These are phyloP conservation scores for Camponotus vicinus DNA, from an alignment of 1,140 invertebrate species.

Conservation along the genomic window DNA sequence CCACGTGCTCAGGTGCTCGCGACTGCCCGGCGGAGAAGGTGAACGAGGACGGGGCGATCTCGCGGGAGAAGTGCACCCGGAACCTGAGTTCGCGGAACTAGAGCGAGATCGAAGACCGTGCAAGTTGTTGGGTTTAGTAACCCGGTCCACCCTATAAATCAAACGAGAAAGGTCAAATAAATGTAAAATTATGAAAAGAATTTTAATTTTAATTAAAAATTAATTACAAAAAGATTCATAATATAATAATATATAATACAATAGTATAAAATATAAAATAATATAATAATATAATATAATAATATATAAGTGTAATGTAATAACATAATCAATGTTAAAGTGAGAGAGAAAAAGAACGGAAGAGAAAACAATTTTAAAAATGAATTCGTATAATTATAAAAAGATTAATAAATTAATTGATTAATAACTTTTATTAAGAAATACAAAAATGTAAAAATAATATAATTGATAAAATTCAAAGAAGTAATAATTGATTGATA, in stretches of 20 bases:
- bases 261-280: too few relatives aligned
- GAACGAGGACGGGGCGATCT: constrained; percentile 82
- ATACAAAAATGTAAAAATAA: constrained; percentile 4
- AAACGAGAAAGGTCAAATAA: constrained; percentile 9
- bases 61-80: constrained; percentile 87
- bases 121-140: constrained; percentile 81
- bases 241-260: not conserved
- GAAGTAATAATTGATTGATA: not conserved
- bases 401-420: not conserved
- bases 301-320: not conserved
- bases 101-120: constrained; percentile 87
- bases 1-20: constrained; percentile 82
- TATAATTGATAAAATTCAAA: not conserved
- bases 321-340: not conserved
- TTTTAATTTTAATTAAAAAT: not conserved
- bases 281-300: not conserved
- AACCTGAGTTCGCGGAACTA: constrained; percentile 87
- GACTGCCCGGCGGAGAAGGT: constrained; percentile 84
- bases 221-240: not conserved
- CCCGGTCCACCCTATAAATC: constrained; percentile 77
- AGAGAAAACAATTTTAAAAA: not conserved
- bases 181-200: not conserved
- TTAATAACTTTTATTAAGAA: not conserved
- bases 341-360: too few relatives aligned
- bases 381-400: not conserved